These are phyloP conservation scores for Latrodectus geometricus DNA, from an alignment of 1,140 invertebrate genomes.

Conservation along the genomic window DNA sequence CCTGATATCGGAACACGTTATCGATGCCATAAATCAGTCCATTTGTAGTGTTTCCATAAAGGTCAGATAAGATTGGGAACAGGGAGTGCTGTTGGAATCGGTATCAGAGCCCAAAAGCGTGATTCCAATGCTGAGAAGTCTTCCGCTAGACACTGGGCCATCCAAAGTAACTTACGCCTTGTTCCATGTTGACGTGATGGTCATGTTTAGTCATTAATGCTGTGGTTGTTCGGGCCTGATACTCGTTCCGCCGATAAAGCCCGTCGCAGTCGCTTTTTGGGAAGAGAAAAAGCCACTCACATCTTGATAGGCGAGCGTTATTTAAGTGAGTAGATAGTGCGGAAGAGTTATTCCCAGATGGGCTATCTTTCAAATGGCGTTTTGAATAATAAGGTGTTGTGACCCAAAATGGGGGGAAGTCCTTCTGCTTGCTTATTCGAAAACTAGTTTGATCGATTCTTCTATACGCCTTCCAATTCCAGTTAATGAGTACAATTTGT, in stretches of 20 bases:
- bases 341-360: slow-evolving; percentile 3
- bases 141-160: background rate
- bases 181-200: slow-evolving; percentile 16
- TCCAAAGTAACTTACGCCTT: slow-evolving; percentile 15
- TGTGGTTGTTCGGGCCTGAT: slow-evolving; percentile 13
- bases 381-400: background rate
- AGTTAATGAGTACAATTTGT: too few species aligned
- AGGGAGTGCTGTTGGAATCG: background rate
- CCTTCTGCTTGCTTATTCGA: background rate
- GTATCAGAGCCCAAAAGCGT: slow-evolving; percentile 21
- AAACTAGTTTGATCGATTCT: too few species aligned
- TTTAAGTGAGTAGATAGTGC: slow-evolving; percentile 7
- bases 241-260: background rate
- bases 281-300: background rate
- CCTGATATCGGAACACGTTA: slow-evolving; percentile 1
- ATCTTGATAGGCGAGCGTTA: slow-evolving; percentile 27
- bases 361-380: slow-evolving; percentile 7
- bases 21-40: slow-evolving; percentile 31
- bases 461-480: too few species aligned
- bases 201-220: slow-evolving; percentile 18
- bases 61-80: slow-evolving; percentile 29
- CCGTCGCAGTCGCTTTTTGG: background rate
- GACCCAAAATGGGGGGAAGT: background rate
- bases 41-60: slow-evolving; percentile 40
- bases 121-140: slow-evolving; percentile 14